Evolutionary conservation across 2,797 vertebrate species (phyloP).

Genomic region (Enteromius anoplus): DNA sequence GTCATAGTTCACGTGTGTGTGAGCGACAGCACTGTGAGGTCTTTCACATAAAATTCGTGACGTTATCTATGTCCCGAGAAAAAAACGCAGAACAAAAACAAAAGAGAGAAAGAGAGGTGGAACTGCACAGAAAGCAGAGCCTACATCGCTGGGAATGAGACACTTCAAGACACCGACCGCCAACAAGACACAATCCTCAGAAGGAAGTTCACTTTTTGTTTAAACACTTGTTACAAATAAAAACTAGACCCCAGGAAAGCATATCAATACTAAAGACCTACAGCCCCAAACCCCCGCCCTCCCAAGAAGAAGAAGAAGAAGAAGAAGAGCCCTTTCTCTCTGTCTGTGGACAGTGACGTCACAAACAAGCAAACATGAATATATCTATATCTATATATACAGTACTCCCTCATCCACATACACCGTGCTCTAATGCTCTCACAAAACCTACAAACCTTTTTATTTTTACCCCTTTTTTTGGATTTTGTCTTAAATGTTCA

Average conservation of each 20-base stretch:
- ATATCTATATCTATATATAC: constrained; percentile 18
- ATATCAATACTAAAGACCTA: constrained; percentile 62
- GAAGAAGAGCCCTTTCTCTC: constrained; percentile 57
- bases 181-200: constrained; percentile 6
- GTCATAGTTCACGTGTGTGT: constrained; percentile 18
- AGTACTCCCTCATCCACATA: constrained; percentile 38
- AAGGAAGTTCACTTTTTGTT: constrained; percentile 59
- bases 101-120: no score
- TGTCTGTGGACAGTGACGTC: constrained; percentile 75
- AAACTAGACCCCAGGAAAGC: constrained; percentile 64
- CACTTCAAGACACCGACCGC: constrained; percentile 28
- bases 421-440: constrained; percentile 31
- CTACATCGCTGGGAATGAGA: neutral
- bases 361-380: constrained; percentile 54
- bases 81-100: neutral
- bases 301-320: constrained; percentile 35
- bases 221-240: constrained; percentile 65
- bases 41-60: constrained; percentile 37
- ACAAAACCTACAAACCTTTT: constrained; percentile 5
- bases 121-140: constrained; percentile 19
- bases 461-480: neutral
- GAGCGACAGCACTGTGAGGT: constrained; percentile 49
- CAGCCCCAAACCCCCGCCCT: constrained; percentile 54
- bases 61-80: neutral
- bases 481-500: neutral